Evolutionary conservation across 2,113 vertebrate species (phyloP).

Genomic region (Electrona antarctica): DNA sequence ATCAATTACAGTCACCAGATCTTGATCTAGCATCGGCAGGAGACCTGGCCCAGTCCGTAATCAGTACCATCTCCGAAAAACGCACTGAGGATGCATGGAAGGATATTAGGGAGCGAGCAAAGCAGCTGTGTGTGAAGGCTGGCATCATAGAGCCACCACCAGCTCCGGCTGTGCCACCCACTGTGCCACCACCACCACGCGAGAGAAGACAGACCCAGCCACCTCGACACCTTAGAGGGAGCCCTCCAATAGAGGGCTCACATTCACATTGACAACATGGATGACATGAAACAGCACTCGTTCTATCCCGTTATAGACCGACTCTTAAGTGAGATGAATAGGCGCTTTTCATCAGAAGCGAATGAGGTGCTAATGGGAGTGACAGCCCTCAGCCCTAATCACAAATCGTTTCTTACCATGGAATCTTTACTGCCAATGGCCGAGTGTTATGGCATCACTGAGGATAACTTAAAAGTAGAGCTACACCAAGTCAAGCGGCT

Average conservation of each 20-base stretch:
- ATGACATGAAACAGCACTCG: constrained; percentile 17
- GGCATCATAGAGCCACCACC: background rate
- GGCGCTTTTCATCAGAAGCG: constrained; percentile 10
- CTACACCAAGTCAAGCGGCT: constrained; percentile 1
- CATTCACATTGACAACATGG: constrained; percentile 6
- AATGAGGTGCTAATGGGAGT: constrained; percentile 7
- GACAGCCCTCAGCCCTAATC: constrained; percentile 19
- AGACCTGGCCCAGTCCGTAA: constrained; percentile 7
- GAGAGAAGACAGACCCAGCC: constrained; percentile 8
- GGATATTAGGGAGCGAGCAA: constrained; percentile 4
- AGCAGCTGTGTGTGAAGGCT: background rate
- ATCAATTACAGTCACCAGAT: constrained; percentile 19
- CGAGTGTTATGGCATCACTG: constrained; percentile 4
- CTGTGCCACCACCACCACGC: background rate
- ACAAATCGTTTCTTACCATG: background rate
- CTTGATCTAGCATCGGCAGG: constrained; percentile 4
- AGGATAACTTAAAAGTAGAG: constrained; percentile 13
- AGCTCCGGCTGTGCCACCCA: too few species aligned
- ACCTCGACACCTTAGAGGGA: constrained; percentile 6
- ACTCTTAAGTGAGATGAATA: constrained; percentile 9
- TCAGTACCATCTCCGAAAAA: constrained; percentile 10
- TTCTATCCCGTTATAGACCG: constrained; percentile 24
- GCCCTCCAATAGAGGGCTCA: constrained; percentile 14
- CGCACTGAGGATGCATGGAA: constrained; percentile 1
- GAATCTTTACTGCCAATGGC: constrained; percentile 8